Percentiles rank a stretch among this genome's conserved stretches.
These are phyloP conservation scores for Cyprinella venusta DNA, from an alignment of 2,797 vertebrate species.

Conservation along the genomic window DNA sequence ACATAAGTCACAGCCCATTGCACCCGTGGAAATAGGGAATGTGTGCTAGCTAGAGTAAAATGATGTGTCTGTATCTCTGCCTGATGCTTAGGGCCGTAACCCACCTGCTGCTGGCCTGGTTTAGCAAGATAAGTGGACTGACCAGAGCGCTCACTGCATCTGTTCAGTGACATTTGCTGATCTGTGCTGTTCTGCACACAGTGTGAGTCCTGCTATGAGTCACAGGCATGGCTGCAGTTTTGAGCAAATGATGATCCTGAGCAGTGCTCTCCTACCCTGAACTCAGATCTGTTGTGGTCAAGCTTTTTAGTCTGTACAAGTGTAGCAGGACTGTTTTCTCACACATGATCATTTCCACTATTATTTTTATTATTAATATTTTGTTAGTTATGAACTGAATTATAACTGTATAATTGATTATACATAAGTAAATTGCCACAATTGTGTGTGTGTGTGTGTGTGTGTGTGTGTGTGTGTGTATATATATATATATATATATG, in stretches of 20 bases:
- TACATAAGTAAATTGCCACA: not conserved
- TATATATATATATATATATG: too few relatives aligned
- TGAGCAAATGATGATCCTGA: constrained; percentile 16
- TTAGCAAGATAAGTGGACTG: constrained; percentile 27
- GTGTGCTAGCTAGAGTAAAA: constrained; percentile 17
- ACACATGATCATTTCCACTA: not conserved
- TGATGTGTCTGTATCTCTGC: not conserved
- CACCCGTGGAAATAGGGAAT: not conserved
- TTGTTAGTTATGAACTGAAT: not conserved
- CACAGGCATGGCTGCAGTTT: not conserved
- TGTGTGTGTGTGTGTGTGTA: too few relatives aligned
- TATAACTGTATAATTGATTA: not conserved
- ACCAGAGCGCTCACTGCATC: constrained; percentile 24
- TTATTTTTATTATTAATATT: not conserved
- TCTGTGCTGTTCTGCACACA: constrained; percentile 23
- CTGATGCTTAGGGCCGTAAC: constrained; percentile 29
- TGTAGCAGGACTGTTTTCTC: not conserved
- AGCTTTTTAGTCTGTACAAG: not conserved
- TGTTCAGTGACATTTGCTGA: constrained; percentile 41
- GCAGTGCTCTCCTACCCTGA: not conserved
- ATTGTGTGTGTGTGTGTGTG: too few relatives aligned
- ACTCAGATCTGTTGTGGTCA: not conserved
- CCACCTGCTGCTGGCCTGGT: constrained; percentile 45
- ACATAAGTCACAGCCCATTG: constrained; percentile 15
- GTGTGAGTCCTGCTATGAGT: constrained; percentile 33